phyloP scores from a whole-genome alignment of 2,797 vertebrate genomes.

The Dryobates pubescens region DNA sequence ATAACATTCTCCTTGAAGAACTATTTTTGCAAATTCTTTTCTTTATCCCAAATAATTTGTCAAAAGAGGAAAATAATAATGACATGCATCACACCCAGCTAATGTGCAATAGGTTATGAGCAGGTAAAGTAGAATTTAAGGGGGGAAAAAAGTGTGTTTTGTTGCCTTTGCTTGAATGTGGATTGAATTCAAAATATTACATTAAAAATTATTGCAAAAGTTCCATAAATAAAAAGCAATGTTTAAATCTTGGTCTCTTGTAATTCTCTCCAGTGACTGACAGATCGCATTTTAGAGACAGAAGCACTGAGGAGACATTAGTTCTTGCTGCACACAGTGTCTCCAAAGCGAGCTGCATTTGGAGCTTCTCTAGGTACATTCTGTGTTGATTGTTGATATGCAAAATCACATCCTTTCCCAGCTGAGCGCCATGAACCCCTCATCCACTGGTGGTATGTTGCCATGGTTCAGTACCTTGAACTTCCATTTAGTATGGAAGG shows the following conservation, averaged over 20 bases:
- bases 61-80: constrained; percentile 7
- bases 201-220: not conserved
- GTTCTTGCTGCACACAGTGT: too few species aligned
- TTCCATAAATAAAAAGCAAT: not conserved
- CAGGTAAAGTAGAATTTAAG: not conserved
- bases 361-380: not conserved
- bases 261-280: not conserved
- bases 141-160: not conserved
- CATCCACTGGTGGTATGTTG: accelerated
- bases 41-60: constrained; percentile 1
- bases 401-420: not conserved
- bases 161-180: not conserved
- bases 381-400: accelerated
- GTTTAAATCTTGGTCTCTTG: not conserved
- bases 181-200: not conserved
- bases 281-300: not conserved
- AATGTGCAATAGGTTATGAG: not conserved
- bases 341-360: not conserved
- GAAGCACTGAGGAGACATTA: not conserved
- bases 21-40: constrained; percentile 25
- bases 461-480: not conserved
- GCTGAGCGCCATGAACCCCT: accelerated
- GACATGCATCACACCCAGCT: not conserved
- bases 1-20: not conserved
- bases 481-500: not conserved